phyloP scores from a whole-genome alignment of 2,888 invertebrate genomes.

The Taenaris catops region DNA sequence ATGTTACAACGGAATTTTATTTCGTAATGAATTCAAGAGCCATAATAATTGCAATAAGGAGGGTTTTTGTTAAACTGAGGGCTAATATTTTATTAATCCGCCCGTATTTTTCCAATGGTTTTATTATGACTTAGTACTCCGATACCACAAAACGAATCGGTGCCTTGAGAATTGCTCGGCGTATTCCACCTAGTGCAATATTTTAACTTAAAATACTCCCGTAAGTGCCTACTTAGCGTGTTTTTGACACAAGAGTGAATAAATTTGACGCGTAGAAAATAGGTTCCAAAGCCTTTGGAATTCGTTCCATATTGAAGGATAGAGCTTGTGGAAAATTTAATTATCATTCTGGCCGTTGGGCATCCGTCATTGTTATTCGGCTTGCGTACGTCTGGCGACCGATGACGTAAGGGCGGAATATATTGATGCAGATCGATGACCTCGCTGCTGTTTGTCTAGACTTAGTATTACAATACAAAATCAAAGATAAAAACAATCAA shows the following conservation, averaged over 20 bases:
- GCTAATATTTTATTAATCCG: constrained; percentile 22
- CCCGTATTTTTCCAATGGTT: constrained; percentile 24
- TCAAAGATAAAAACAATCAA: constrained; percentile 1
- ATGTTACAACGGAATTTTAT: constrained; percentile 9
- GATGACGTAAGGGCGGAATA: constrained; percentile 60
- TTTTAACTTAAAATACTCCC: constrained; percentile 13
- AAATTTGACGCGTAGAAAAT: constrained; percentile 7
- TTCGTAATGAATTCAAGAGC: constrained; percentile 13
- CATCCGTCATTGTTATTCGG: constrained; percentile 66
- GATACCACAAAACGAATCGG: constrained; percentile 50
- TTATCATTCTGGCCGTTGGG: constrained; percentile 56
- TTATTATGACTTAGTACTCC: constrained; percentile 39
- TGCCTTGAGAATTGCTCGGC: constrained; percentile 41
- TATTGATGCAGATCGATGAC: constrained; percentile 62
- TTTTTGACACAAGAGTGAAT: constrained; percentile 3
- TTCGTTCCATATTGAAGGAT: constrained; percentile 45
- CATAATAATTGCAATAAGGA: constrained; percentile 7
- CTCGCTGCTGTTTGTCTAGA: constrained; percentile 35
- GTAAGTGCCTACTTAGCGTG: constrained; percentile 6
- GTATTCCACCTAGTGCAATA: constrained; percentile 28
- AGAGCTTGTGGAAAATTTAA: constrained; percentile 69
- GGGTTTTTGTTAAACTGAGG: constrained; percentile 14
- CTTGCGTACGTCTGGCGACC: constrained; percentile 56
- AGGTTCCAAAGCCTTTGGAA: constrained; percentile 40
- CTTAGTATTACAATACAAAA: constrained; percentile 1